Evolutionary conservation across 1,140 invertebrate species (phyloP), one percentile per base, ranked within the genome.

Genomic region (Cydia amplana): DNA sequence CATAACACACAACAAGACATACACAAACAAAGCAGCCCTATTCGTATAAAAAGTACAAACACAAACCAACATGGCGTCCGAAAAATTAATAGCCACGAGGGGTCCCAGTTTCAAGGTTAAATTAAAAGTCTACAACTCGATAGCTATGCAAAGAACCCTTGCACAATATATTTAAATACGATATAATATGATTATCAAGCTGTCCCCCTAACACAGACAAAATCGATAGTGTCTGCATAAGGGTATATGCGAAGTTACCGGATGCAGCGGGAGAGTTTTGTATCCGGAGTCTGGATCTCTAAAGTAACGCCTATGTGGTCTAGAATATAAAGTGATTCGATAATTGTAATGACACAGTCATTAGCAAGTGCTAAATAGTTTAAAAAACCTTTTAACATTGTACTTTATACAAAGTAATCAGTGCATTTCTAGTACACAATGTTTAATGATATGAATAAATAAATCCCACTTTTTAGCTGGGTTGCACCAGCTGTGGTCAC

Each of bases 151-250:
- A 75, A 75, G 78, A 80, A 80, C 86, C 88, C 85, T 79, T 74
- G 81, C 40, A 77, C 80, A 83, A 85, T 88, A 85, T 87, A 91
- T 91, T 91, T 92, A 89, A 91, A 91, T 88, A 87, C 89, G 82
- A 85, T 89, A 90, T 92, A 92, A 92, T 88, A 91, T 89, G 88
- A 91, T 91, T 91, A 92, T 89, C 87, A 87, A 80, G 75, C 84
- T 89, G 87, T 89, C 88, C 88, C 88, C 89, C 90, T 92, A 90
- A 91, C 89, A 92, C 89, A 91, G 90, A 92, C 90, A 90, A 92
- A 92, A 92, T 92, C 90, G 83, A 92, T 92, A 92, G 83, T 83
- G 90, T 89, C 89, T 91, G 86, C 84, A 81, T 83, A 65, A 72
- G 60, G 60, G 89, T 88, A 90, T 85, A 88, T 78, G 83, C 79